Percentiles rank a stretch among this genome's conserved stretches.
Conservation (phyloP, 2,797 vertebrate species). For the Carapus acus region DNA sequence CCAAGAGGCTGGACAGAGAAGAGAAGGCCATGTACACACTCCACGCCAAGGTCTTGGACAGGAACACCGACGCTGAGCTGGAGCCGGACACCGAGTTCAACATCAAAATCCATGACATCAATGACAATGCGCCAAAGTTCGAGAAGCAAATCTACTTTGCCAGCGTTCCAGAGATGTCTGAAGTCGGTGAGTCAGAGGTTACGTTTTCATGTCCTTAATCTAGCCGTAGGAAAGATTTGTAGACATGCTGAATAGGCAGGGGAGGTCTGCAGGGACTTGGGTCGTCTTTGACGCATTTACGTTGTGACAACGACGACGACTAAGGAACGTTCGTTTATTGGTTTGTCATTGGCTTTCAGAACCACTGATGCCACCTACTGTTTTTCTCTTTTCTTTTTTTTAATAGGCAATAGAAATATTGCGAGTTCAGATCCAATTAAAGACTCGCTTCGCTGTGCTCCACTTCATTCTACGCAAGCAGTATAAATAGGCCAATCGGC, state of each 20-base stretch:
- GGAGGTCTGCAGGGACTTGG: too few species aligned
- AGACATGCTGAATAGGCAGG: too few species aligned
- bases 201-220: too few species aligned
- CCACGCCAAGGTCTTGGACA: slow-evolving; percentile 88
- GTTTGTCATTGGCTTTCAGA: slow-evolving; percentile 53
- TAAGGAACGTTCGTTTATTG: slow-evolving; percentile 15
- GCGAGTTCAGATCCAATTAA: slow-evolving; percentile 68
- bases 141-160: slow-evolving; percentile 85
- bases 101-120: slow-evolving; percentile 98
- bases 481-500: slow-evolving; percentile 59
- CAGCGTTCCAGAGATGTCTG: slow-evolving; percentile 93
- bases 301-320: too few species aligned
- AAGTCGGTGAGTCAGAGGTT: slow-evolving; percentile 81
- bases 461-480: slow-evolving; percentile 61
- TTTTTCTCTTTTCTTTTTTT: too few species aligned
- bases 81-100: slow-evolving; percentile 96
- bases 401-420: slow-evolving; percentile 55
- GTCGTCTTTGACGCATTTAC: too few species aligned
- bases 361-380: slow-evolving; percentile 48
- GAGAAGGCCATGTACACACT: slow-evolving; percentile 91
- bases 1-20: slow-evolving; percentile 93
- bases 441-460: slow-evolving; percentile 59
- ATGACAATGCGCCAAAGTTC: slow-evolving; percentile 95
- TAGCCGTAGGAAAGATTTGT: too few species aligned
- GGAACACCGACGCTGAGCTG: slow-evolving; percentile 84